These are phyloP conservation scores for Volucella zonaria DNA, from an alignment of 2,888 invertebrate species.

Conservation along the genomic window DNA sequence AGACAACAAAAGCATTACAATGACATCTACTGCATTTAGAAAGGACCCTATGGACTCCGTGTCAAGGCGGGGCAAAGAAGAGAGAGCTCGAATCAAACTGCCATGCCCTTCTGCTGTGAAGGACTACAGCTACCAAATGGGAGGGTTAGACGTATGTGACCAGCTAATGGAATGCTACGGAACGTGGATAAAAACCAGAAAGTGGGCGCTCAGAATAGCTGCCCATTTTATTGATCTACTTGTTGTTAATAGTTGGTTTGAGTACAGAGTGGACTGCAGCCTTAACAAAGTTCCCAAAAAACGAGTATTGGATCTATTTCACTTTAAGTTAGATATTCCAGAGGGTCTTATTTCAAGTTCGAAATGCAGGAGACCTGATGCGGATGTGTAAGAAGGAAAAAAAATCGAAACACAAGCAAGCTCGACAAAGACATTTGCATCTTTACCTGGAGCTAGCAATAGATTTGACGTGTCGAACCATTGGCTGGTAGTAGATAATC, in stretches of 20 bases:
- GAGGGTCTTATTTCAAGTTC: conserved; percentile 9
- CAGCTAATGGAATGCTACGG: background rate
- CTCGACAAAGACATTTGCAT: background rate
- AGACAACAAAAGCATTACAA: conserved; percentile 3
- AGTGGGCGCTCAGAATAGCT: background rate
- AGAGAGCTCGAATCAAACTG: background rate
- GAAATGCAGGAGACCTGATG: background rate
- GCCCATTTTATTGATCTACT: conserved; percentile 8
- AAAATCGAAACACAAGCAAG: background rate
- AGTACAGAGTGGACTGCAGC: background rate
- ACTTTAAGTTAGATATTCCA: conserved; percentile 7
- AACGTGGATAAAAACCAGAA: conserved; percentile 15
- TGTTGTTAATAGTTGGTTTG: conserved; percentile 9
- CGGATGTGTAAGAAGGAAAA: background rate
- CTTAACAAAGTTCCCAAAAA: background rate
- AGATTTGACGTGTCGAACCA: background rate
- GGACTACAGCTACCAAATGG: background rate
- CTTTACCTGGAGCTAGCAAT: background rate
- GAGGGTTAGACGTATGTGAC: background rate
- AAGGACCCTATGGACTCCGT: conserved; percentile 1
- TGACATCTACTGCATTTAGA: conserved; percentile 10
- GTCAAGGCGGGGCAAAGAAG: conserved; percentile 6
- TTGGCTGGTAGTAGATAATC: background rate
- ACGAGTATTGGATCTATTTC: background rate
- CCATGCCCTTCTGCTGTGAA: conserved; percentile 2